A percentile compares a stretch with the other conserved stretches of the same genome.
phyloP scores from a whole-genome alignment of 2,797 vertebrate species.

The Cephalopachus bancanus region DNA sequence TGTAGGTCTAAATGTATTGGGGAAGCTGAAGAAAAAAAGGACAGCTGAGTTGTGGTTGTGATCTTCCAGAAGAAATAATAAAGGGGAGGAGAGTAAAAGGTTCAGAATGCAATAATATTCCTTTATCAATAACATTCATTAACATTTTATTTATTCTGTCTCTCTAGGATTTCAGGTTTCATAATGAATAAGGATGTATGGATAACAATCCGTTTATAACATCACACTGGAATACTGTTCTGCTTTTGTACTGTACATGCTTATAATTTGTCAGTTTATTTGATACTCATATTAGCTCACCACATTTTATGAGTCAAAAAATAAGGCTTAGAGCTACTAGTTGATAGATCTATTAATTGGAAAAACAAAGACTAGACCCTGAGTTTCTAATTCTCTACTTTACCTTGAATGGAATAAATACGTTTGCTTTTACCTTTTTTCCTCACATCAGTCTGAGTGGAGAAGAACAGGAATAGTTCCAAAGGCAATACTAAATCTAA shows the following conservation, averaged over 20 bases:
- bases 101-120: background rate
- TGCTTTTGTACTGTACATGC: background rate
- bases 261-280: background rate
- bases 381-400: slow-evolving; percentile 10
- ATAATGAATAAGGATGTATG: background rate
- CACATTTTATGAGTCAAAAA: slow-evolving; percentile 64
- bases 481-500: slow-evolving; percentile 38
- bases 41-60: background rate
- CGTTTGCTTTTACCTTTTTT: background rate
- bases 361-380: background rate
- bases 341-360: background rate
- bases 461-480: background rate
- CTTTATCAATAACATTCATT: slow-evolving; percentile 27
- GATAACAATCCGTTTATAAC: background rate
- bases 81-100: background rate
- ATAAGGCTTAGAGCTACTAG: background rate
- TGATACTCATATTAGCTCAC: background rate
- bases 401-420: background rate
- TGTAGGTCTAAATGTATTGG: background rate
- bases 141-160: background rate
- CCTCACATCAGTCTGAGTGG: background rate
- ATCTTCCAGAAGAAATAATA: background rate
- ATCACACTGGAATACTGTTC: background rate
- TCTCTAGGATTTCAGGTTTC: background rate
- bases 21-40: background rate